These are phyloP conservation scores for Halcyon malimbica DNA, from an alignment of 2,113 vertebrate genomes.

Conservation along the genomic window DNA sequence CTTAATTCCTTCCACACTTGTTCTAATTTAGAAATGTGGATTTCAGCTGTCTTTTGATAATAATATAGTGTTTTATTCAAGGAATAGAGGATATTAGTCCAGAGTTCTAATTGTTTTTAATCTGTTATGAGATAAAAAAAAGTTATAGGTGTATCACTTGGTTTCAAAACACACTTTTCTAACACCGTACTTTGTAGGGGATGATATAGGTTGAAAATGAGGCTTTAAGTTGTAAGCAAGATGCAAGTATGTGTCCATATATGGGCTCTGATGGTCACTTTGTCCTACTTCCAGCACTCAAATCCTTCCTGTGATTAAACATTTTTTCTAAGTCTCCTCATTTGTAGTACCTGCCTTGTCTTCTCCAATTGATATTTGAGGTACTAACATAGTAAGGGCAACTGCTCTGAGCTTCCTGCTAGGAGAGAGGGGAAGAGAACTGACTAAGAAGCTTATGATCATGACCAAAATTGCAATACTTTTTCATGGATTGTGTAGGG, in stretches of 20 bases:
- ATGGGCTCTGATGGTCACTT: background rate
- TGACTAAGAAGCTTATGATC: background rate
- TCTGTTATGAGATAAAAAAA: background rate
- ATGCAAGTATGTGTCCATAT: rapidly evolving
- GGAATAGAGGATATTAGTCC: background rate
- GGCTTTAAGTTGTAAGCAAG: background rate
- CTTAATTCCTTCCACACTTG: background rate
- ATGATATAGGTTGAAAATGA: background rate
- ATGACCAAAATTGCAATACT: background rate
- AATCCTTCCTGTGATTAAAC: background rate
- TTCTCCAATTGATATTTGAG: background rate
- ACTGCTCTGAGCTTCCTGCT: background rate
- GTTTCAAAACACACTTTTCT: background rate
- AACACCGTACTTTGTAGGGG: background rate
- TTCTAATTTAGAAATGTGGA: background rate
- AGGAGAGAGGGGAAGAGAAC: background rate
- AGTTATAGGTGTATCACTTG: background rate
- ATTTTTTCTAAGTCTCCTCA: background rate
- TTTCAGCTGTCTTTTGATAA: background rate
- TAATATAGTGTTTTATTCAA: background rate
- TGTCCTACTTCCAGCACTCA: background rate
- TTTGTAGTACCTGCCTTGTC: background rate
- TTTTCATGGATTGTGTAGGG: background rate
- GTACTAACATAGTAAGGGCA: background rate
- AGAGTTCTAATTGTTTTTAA: background rate